Evolutionary conservation across 2,888 invertebrate genomes (phyloP), one percentile per base, ranked within the genome.

Genomic region (Xestia xanthographa): DNA sequence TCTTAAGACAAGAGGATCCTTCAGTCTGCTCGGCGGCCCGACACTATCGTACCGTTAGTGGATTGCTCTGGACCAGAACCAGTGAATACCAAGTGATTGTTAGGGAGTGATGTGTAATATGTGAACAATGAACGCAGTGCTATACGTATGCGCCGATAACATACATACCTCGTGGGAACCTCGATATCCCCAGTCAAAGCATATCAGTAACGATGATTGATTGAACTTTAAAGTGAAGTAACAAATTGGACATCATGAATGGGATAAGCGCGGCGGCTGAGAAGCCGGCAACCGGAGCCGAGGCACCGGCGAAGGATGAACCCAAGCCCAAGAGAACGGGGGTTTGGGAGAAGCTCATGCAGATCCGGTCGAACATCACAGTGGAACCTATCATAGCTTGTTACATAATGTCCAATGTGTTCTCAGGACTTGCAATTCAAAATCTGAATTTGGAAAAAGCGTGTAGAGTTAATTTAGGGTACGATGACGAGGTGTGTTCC

Each of bases 401-500:
- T 88, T 98, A 98, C 90, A 97, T 98, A 71, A 97, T 98, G 97
- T 97, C 98, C 58, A 97, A 97, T 91, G 97, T 97, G 66, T 95
- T 97, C 75, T 98, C 98, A 0, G 97, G 98, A 84, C 94, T 98
- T 82, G 98, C 98, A 74, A 98, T 98, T 58, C 98, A 98, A 93
- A 98, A 98, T 95, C 95, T 98, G 77, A 98, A 98, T 93, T 96
- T 98, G 88, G 98, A 98, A 92, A 98, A 98, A 93, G 98, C 98
- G 5, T 98, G 98, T 92, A 96, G 98, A 75, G 98, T 98, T 41
- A 98, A 98, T 92, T 96, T 98, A 91, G 97, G 97, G 0, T 98
- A 98, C 87, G 97, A 98, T 45, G 97, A 97, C 78, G 97, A 97
- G 90, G 97, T 98, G 48, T 98, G 98, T 92, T 97, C 97, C 84